Conservation (phyloP, 2,113 vertebrate genomes). For the Lagopus muta region DNA sequence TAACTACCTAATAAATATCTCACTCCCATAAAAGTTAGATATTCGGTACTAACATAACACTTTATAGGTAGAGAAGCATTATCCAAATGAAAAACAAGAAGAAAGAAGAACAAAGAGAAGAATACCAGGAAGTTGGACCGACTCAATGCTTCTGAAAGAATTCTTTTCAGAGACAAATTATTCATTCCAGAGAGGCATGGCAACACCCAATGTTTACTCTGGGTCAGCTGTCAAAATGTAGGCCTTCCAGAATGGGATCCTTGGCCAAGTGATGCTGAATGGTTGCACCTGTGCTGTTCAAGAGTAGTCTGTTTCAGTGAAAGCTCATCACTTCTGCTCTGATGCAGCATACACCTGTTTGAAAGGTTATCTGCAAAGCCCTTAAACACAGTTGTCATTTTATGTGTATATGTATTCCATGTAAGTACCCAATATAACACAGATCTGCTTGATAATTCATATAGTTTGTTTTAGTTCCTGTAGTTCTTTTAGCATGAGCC, state of each 20-base stretch:
- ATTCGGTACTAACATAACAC: neutral
- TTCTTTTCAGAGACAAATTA: slow-evolving; percentile 7
- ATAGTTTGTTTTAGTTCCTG: neutral
- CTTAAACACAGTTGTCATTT: neutral
- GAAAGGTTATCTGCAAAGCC: neutral
- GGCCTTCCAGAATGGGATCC: neutral
- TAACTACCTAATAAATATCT: slow-evolving; percentile 15
- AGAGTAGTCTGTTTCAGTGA: neutral
- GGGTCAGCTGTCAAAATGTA: slow-evolving; percentile 40
- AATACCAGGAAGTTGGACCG: neutral
- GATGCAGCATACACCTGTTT: neutral
- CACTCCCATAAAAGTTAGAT: neutral
- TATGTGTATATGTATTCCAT: no score
- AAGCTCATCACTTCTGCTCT: neutral
- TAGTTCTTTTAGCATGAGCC: neutral
- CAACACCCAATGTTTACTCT: neutral
- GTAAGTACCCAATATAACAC: neutral
- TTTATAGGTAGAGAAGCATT: neutral
- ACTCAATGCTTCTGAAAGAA: slow-evolving; percentile 22
- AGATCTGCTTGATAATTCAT: neutral
- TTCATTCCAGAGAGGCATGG: neutral
- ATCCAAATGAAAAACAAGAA: neutral
- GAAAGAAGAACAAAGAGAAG: neutral
- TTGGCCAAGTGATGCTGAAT: neutral
- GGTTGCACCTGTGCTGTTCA: neutral